These are phyloP conservation scores for Apeira syringaria DNA, from an alignment of 2,888 invertebrate species.

Conservation along the genomic window DNA sequence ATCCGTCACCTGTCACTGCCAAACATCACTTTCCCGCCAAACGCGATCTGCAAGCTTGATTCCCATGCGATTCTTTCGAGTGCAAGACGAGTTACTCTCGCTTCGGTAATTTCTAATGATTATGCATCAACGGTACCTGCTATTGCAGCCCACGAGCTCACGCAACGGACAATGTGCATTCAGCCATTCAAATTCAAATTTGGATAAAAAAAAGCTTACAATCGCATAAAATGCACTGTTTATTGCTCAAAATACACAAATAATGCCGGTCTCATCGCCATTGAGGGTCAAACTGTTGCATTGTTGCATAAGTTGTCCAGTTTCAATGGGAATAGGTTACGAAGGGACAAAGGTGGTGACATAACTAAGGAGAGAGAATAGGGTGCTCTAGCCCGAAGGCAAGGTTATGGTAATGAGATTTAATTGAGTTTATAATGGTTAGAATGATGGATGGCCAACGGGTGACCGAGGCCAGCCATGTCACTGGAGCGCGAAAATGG, in stretches of 20 bases:
- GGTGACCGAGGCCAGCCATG: conserved; percentile 38
- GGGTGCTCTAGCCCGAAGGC: conserved; percentile 52
- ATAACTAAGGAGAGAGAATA: conserved; percentile 62
- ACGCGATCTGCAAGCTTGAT: conserved; percentile 53
- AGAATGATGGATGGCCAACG: conserved; percentile 61
- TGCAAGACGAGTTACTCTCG: conserved; percentile 54
- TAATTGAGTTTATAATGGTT: conserved; percentile 82
- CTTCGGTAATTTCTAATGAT: conserved; percentile 73
- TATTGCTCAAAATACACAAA: conserved; percentile 83
- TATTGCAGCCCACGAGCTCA: conserved; percentile 78
- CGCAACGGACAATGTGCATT: conserved; percentile 81
- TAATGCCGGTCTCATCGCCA: conserved; percentile 67
- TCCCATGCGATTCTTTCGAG: conserved; percentile 61
- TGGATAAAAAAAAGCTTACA: conserved; percentile 59
- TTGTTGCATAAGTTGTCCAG: conserved; percentile 77
- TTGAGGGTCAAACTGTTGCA: conserved; percentile 77
- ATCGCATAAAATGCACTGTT: conserved; percentile 82
- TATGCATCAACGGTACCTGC: conserved; percentile 78
- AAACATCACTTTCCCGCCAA: conserved; percentile 66
- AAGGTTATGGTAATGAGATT: conserved; percentile 80
- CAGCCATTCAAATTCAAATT: conserved; percentile 75
- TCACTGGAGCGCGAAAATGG: conserved; percentile 67
- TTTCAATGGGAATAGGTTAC: conserved; percentile 73
- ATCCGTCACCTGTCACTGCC: conserved; percentile 54
- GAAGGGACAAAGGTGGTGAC: conserved; percentile 79